Conservation (phyloP, 2,797 vertebrate species). For the Borostomias antarcticus region DNA sequence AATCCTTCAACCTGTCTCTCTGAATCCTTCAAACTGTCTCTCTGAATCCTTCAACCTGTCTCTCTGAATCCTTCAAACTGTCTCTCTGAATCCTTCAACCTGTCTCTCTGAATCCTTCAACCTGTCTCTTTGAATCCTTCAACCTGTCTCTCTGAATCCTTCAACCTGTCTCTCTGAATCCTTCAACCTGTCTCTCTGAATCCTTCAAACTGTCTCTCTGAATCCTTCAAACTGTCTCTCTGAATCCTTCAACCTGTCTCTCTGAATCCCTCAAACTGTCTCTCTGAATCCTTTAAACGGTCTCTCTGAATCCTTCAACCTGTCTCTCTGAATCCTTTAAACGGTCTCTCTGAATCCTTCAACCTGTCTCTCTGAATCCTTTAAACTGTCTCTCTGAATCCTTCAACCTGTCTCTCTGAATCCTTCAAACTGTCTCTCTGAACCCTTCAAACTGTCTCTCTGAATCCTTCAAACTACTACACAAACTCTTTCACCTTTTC, state of each 20-base stretch:
- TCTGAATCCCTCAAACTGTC: background rate
- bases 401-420: background rate
- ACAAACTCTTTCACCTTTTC: constrained; percentile 10
- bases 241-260: background rate
- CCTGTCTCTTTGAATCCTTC: background rate
- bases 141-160: background rate
- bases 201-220: background rate
- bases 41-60: background rate
- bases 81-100: background rate
- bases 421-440: background rate
- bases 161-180: background rate
- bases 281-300: no score
- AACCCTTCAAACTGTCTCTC: background rate
- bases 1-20: background rate
- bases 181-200: background rate
- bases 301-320: background rate
- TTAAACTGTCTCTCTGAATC: background rate
- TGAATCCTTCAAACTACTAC: background rate
- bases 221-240: background rate
- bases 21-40: background rate
- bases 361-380: background rate
- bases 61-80: background rate
- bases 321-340: background rate
- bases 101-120: background rate
- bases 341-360: background rate